Percentiles rank a stretch among this genome's conserved stretches.
Evolutionary conservation across 2,888 invertebrate genomes (phyloP).

Genomic region (Sminthurides aquaticus): DNA sequence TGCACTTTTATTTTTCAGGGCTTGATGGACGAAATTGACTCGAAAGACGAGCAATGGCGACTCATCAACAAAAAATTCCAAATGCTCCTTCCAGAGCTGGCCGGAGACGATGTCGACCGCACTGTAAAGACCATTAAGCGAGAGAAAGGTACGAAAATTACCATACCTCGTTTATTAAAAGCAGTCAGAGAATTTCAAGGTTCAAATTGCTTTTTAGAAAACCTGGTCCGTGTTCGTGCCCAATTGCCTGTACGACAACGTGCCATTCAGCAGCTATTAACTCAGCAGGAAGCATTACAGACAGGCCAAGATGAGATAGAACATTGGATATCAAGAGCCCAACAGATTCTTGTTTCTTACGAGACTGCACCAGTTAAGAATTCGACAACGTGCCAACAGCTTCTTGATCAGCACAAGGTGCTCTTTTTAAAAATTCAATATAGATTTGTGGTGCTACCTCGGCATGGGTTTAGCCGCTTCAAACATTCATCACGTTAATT

Average conservation of each 20-base stretch:
- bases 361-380: slow-evolving; percentile 60
- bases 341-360: slow-evolving; percentile 59
- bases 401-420: slow-evolving; percentile 70
- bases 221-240: slow-evolving; percentile 73
- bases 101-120: slow-evolving; percentile 80
- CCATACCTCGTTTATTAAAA: neutral
- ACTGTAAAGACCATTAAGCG: slow-evolving; percentile 82
- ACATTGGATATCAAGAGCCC: slow-evolving; percentile 78
- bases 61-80: slow-evolving; percentile 86
- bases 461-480: too few relatives aligned
- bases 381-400: slow-evolving; percentile 55
- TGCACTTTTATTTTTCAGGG: slow-evolving; percentile 51
- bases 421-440: too few relatives aligned
- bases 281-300: slow-evolving; percentile 85
- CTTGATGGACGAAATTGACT: slow-evolving; percentile 72
- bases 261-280: slow-evolving; percentile 69
- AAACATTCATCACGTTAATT: too few relatives aligned
- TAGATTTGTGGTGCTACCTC: too few relatives aligned
- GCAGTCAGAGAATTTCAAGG: neutral
- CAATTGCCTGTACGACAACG: slow-evolving; percentile 74
- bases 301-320: slow-evolving; percentile 77
- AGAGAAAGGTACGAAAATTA: slow-evolving; percentile 58
- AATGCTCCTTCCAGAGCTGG: slow-evolving; percentile 76
- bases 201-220: slow-evolving; percentile 52
- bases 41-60: slow-evolving; percentile 82